phyloP scores from a whole-genome alignment of 2,888 invertebrate genomes.

The Beris morrisii region DNA sequence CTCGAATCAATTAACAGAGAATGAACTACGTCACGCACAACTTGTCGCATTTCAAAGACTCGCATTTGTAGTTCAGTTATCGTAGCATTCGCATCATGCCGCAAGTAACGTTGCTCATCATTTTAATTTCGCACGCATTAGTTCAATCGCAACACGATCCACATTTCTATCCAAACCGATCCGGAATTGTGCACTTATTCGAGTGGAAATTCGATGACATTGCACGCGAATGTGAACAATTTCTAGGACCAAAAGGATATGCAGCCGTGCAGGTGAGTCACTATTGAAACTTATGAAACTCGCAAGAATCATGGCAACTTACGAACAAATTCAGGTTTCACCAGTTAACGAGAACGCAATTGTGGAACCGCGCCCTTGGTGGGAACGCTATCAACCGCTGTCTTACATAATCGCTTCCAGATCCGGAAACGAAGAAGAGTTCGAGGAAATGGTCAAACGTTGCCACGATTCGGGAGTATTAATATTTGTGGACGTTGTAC shows the following conservation, averaged over 20 bases:
- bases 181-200: slow-evolving; percentile 65
- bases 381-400: slow-evolving; percentile 83
- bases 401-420: slow-evolving; percentile 73
- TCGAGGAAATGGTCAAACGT: slow-evolving; percentile 72
- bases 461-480: slow-evolving; percentile 78
- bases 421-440: slow-evolving; percentile 71
- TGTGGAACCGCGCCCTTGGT: slow-evolving; percentile 70
- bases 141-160: slow-evolving; percentile 38
- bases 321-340: slow-evolving; percentile 56
- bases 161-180: slow-evolving; percentile 48
- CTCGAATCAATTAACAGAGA: too few relatives aligned
- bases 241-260: slow-evolving; percentile 67
- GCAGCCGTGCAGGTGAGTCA: slow-evolving; percentile 59
- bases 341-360: slow-evolving; percentile 63
- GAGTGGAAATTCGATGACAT: slow-evolving; percentile 77
- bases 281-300: neutral
- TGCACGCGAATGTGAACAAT: slow-evolving; percentile 69
- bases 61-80: slow-evolving; percentile 8
- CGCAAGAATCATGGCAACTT: neutral
- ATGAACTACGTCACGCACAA: neutral
- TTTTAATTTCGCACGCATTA: slow-evolving; percentile 23
- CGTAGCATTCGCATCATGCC: slow-evolving; percentile 12
- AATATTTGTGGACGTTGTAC: slow-evolving; percentile 72
- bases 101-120: slow-evolving; percentile 18
- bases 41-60: neutral